Evolutionary conservation across 2,797 vertebrate genomes (phyloP).

Genomic region (Siniperca undulata): DNA sequence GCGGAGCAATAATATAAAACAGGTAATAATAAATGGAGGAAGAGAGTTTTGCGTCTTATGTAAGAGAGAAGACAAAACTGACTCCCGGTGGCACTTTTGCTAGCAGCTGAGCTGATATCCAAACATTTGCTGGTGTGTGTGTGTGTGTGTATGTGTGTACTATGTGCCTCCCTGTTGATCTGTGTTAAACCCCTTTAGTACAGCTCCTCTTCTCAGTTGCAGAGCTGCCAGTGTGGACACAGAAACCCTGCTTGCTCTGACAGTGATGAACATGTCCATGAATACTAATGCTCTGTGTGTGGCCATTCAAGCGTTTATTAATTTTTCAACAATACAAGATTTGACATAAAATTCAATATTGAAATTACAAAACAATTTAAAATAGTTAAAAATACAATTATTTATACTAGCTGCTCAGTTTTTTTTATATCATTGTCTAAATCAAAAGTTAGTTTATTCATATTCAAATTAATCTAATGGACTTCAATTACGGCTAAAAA

Average conservation of each 20-base stretch:
- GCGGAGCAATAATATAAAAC: too few species aligned
- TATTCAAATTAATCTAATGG: background rate
- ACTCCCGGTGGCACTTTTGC: background rate
- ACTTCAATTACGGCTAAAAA: background rate
- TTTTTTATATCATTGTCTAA: too few species aligned
- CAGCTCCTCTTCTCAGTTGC: conserved; percentile 40
- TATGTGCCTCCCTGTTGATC: conserved; percentile 27
- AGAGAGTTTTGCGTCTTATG: background rate
- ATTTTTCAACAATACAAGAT: background rate
- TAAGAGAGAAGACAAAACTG: background rate
- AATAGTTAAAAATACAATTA: background rate
- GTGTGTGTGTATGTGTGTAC: conserved; percentile 1
- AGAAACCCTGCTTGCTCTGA: conserved; percentile 40
- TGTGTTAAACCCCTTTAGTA: conserved; percentile 55
- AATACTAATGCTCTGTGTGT: conserved; percentile 54
- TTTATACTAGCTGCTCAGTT: background rate
- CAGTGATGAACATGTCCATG: conserved; percentile 55
- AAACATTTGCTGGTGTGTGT: background rate
- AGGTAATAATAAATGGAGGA: too few species aligned
- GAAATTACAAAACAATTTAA: background rate
- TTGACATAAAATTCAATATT: background rate
- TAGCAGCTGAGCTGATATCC: conserved; percentile 19
- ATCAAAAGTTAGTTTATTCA: background rate
- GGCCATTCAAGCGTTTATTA: background rate
- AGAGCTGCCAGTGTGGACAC: conserved; percentile 44